These are phyloP conservation scores for Tetanocera ferruginea DNA, from an alignment of 2,888 invertebrate species.

Conservation along the genomic window DNA sequence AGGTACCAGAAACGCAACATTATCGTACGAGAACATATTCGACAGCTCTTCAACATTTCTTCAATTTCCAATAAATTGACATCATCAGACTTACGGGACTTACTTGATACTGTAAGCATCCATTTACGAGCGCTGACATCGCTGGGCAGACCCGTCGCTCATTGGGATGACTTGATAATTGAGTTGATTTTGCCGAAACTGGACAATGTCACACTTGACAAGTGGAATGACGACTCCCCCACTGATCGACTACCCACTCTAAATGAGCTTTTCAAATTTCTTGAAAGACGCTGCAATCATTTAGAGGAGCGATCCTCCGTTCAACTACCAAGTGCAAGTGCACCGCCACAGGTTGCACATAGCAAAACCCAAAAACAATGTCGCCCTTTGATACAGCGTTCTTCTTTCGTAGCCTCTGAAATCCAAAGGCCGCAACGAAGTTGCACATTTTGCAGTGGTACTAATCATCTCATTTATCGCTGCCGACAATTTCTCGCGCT, in stretches of 20 bases:
- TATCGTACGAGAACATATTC: neutral
- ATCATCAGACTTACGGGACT: neutral
- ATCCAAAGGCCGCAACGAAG: neutral
- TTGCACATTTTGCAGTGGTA: neutral
- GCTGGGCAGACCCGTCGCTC: neutral
- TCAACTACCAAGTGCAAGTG: too few relatives aligned
- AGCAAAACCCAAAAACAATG: neutral
- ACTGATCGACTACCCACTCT: too few relatives aligned
- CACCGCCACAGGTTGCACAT: too few relatives aligned
- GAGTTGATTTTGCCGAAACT: neutral
- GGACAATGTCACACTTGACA: neutral
- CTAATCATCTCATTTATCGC: neutral
- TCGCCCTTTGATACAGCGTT: neutral
- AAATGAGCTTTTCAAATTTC: neutral
- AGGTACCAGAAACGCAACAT: neutral
- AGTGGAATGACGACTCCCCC: too few relatives aligned
- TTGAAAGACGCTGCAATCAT: neutral
- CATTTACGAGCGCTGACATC: neutral
- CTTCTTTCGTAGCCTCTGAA: neutral
- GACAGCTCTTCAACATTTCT: neutral
- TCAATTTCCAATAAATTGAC: too few relatives aligned
- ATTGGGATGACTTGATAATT: neutral
- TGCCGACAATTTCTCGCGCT: neutral
- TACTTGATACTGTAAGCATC: neutral
- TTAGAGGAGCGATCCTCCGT: too few relatives aligned